Evolutionary conservation across 2,113 vertebrate genomes (phyloP).

Genomic region (Alouatta palliata): DNA sequence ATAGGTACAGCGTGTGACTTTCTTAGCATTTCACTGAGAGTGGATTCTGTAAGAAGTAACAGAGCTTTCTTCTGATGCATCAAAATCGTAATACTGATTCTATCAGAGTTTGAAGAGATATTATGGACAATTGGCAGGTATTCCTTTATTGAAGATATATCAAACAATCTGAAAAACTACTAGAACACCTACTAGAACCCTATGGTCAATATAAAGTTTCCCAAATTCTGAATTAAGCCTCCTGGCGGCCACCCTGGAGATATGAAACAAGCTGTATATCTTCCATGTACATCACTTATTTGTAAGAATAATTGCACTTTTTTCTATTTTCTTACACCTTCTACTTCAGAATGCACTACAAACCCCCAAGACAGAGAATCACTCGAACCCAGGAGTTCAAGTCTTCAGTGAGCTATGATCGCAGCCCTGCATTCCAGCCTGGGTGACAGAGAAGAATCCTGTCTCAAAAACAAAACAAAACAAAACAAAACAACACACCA

Average conservation of each 20-base stretch:
- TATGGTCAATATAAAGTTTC: neutral
- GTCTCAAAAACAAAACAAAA: too few relatives aligned
- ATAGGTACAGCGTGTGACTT: neutral
- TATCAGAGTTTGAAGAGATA: neutral
- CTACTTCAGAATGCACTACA: neutral
- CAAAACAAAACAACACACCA: too few relatives aligned
- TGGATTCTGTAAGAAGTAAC: neutral
- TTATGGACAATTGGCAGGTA: neutral
- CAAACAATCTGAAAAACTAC: neutral
- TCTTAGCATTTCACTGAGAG: neutral
- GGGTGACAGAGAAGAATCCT: too few relatives aligned
- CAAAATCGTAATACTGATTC: neutral
- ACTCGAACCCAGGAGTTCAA: too few relatives aligned
- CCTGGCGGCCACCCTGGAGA: neutral
- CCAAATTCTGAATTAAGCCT: neutral
- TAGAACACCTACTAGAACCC: neutral
- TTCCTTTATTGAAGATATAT: neutral
- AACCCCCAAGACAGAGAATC: too few relatives aligned
- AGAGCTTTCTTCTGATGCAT: neutral
- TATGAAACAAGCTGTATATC: rapidly evolving
- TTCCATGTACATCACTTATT: neutral
- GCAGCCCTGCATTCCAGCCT: too few relatives aligned
- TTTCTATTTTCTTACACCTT: neutral
- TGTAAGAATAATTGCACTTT: neutral
- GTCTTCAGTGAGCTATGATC: too few relatives aligned